Base-by-base conservation (phyloP, 2,797 vertebrate species). In the Anguilla pacifica region DNA sequence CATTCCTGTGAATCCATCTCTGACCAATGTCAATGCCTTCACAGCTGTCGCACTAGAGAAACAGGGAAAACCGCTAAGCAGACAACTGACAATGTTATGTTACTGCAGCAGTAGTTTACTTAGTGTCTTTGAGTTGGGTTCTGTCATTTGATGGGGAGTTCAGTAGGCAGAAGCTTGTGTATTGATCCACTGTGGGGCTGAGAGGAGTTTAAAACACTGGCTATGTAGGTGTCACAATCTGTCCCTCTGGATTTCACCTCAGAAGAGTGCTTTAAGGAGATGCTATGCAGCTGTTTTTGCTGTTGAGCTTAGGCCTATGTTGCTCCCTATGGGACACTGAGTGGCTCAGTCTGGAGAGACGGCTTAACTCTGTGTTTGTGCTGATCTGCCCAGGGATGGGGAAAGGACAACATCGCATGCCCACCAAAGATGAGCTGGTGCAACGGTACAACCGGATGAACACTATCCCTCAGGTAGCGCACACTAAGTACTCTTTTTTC, bases 391-490 rank as follows among this genome's bases (percentile, higher is more conserved):
- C 93, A 98, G 99, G 99, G 93, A 99, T 99, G 99, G 99, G 99
- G 93, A 99, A 99, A 97, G 99, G 99, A 94, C 99, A 99, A 94
- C 99, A 99, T 93, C 97, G 98, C 91, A 99, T 99, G 98, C 98
- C 98, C 55, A 99, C 98, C 0, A 99, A 99, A 97, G 98, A 99
- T 82, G 98, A 99, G 91, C 95, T 99, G 93, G 98, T 99, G 90
- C 98, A 99, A 94, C 96, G 98, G 74, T 99, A 99, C 90, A 99
- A 99, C 94, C 96, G 98, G 89, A 99, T 99, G 98, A 99, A 99
- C 95, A 99, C 98, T 67, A 98, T 99, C 88, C 98, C 98, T 84
- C 98, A 99, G 98, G 99, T 99, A 95, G 86, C 43, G 39, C 2
- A 35, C 3, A 3, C 2, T 17, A 25, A 43, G 46, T 25, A 25